phyloP scores from a whole-genome alignment of 1,140 invertebrate genomes.

The Varroa destructor region DNA sequence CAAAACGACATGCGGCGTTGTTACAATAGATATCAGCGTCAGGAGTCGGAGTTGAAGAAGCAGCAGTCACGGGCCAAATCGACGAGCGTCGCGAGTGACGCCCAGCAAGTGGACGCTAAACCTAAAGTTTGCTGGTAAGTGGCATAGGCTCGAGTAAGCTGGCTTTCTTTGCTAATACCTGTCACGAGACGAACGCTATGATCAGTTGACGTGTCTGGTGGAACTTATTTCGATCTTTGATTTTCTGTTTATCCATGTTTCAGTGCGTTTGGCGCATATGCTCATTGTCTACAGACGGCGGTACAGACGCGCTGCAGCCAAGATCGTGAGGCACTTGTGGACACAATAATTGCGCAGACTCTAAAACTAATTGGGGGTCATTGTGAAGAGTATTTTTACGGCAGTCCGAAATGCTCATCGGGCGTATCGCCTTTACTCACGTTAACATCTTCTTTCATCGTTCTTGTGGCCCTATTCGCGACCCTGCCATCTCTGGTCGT shows the following conservation, averaged over 20 bases:
- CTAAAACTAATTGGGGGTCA: slow-evolving; percentile 14
- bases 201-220: too few species aligned
- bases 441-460: background rate
- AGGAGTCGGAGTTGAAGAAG: slow-evolving; percentile 18
- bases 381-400: slow-evolving; percentile 21
- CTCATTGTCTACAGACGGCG: slow-evolving; percentile 16
- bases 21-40: slow-evolving; percentile 17
- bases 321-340: slow-evolving; percentile 18
- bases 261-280: slow-evolving; percentile 15
- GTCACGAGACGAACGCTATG: too few species aligned
- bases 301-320: slow-evolving; percentile 24
- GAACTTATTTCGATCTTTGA: too few species aligned
- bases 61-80: slow-evolving; percentile 17
- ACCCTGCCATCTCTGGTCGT: too few species aligned
- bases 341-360: slow-evolving; percentile 9
- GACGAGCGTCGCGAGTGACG: slow-evolving; percentile 22
- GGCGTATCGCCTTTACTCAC: background rate
- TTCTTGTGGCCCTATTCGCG: slow-evolving; percentile 8
- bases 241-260: background rate
- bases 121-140: slow-evolving; percentile 11
- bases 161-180: background rate
- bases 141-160: background rate
- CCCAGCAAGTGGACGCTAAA: slow-evolving; percentile 11
- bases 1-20: slow-evolving; percentile 25
- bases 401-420: slow-evolving; percentile 26